Evolutionary conservation across 2,888 invertebrate genomes (phyloP).

Genomic region (Drosophila tripunctata): DNA sequence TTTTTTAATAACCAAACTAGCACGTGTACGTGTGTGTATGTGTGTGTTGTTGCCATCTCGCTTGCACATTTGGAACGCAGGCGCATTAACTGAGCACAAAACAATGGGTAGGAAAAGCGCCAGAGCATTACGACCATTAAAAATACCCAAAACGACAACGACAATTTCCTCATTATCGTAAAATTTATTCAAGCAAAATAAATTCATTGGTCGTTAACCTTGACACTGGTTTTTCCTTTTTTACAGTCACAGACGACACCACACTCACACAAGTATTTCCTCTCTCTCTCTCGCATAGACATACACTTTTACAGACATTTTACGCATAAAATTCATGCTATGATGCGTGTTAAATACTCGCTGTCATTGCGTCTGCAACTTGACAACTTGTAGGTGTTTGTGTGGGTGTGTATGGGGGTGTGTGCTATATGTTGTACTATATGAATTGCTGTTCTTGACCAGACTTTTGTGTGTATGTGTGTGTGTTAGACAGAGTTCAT

Average conservation of each 20-base stretch:
- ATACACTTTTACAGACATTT: conserved; percentile 11
- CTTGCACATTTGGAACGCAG: conserved; percentile 40
- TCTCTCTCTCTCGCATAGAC: conserved; percentile 5
- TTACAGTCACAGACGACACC: conserved; percentile 43
- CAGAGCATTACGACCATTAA: conserved; percentile 79
- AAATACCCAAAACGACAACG: conserved; percentile 81
- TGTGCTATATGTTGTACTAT: not conserved
- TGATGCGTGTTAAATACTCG: conserved; percentile 77
- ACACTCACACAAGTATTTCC: conserved; percentile 5
- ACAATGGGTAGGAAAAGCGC: conserved; percentile 46
- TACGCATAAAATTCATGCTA: conserved; percentile 65
- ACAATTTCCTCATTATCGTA: conserved; percentile 84
- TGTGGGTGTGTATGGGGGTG: conserved; percentile 14
- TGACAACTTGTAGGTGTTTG: conserved; percentile 4
- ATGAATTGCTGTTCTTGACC: conserved; percentile 21
- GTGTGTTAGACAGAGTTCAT: conserved; percentile 36
- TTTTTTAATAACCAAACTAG: conserved; percentile 59
- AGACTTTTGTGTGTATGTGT: conserved; percentile 26
- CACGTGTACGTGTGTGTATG: not conserved
- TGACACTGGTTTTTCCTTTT: conserved; percentile 84
- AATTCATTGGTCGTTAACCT: conserved; percentile 85
- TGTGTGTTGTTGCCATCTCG: conserved; percentile 30
- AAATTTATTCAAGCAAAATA: conserved; percentile 85
- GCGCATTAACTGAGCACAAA: conserved; percentile 41
- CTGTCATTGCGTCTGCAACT: conserved; percentile 60